Conservation (phyloP, 2,113 vertebrate species). For the Centropus bengalensis region DNA sequence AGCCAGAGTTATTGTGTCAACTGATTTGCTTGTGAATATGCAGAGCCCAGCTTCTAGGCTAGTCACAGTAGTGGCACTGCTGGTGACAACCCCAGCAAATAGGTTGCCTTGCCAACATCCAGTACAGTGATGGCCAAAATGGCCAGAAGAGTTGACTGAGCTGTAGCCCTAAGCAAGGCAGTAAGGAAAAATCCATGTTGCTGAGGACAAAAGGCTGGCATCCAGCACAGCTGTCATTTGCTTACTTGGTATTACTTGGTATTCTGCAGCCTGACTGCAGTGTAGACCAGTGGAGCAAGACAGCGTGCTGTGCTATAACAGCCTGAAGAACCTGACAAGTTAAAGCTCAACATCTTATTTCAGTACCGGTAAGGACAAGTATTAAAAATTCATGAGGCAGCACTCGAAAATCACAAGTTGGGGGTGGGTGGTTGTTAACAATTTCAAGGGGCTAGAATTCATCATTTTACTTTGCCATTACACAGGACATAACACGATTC, state of each 20-base stretch:
- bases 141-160: background rate
- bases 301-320: background rate
- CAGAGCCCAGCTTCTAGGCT: background rate
- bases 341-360: background rate
- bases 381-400: background rate
- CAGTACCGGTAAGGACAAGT: background rate
- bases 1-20: background rate
- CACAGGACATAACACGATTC: background rate
- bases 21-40: background rate
- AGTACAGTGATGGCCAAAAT: background rate
- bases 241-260: background rate
- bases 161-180: background rate
- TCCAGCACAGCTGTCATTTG: background rate
- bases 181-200: background rate
- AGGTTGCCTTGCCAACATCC: background rate
- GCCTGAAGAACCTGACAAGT: background rate
- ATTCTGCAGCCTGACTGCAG: background rate
- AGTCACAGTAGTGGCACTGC: background rate
- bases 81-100: background rate
- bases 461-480: background rate
- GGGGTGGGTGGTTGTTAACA: background rate
- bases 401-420: background rate
- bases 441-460: background rate
- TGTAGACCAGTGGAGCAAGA: background rate
- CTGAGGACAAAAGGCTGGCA: background rate